A percentile compares a stretch with the other conserved stretches of the same genome.
phyloP scores from a whole-genome alignment of 2,888 invertebrate genomes.

The Gonocerus acuteangulatus region DNA sequence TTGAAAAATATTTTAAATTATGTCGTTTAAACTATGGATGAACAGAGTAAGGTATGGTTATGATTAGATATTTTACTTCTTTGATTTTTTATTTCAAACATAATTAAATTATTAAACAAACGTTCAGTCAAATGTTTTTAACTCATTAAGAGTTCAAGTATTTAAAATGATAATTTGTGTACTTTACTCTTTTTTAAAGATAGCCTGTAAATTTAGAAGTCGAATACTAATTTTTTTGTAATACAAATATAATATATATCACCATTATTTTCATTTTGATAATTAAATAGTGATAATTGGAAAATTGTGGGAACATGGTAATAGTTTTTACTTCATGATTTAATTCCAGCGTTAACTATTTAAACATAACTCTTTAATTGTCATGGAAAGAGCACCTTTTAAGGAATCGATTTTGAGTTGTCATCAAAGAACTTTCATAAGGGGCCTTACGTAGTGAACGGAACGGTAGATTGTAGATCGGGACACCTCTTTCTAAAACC shows the following conservation, averaged over 20 bases:
- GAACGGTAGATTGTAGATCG: conserved; percentile 17
- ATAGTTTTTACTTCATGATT: conserved; percentile 17
- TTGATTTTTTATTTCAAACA: no score
- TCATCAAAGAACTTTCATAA: conserved; percentile 21
- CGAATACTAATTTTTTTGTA: conserved; percentile 12
- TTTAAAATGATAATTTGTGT: no score
- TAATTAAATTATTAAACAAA: no score
- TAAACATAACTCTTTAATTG: not conserved
- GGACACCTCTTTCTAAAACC: conserved; percentile 16
- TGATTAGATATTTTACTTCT: no score
- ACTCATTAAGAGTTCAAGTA: no score
- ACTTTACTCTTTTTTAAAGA: not conserved
- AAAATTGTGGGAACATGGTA: conserved; percentile 12
- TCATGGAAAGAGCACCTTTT: not conserved
- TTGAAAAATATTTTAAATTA: conserved; percentile 12
- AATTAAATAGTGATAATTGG: conserved; percentile 12
- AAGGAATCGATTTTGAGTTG: not conserved
- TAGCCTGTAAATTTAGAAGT: conserved; percentile 3
- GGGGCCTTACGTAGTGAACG: conserved; percentile 26
- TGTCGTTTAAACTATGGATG: conserved; percentile 10
- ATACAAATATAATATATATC: not conserved
- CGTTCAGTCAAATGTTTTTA: no score
- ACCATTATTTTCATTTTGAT: conserved; percentile 4
- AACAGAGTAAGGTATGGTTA: no score
- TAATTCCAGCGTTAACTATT: conserved; percentile 3